Percentiles rank a stretch among this genome's conserved stretches.
These are phyloP conservation scores for Montipora capitata DNA, from an alignment of 92 coral and sea anemone species.

Conservation along the genomic window DNA sequence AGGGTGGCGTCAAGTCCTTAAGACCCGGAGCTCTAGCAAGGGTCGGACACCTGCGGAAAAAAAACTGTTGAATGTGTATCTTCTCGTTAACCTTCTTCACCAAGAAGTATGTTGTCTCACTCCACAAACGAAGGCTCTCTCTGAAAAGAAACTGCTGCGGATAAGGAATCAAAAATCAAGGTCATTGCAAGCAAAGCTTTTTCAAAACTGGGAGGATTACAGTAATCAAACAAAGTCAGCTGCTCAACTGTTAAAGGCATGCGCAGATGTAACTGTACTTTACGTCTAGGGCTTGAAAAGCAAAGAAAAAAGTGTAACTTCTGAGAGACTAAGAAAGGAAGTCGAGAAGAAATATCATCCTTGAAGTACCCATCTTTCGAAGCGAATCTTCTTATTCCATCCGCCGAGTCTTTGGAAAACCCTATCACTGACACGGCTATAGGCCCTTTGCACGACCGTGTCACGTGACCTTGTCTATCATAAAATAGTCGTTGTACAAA, in stretches of 20 bases:
- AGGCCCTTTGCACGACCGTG: no score
- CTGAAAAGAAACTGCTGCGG: background rate
- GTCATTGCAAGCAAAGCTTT: background rate
- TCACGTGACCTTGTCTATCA: no score
- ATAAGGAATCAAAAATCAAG: background rate
- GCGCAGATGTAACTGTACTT: background rate
- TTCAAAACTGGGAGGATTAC: background rate
- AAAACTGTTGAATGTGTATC: background rate
- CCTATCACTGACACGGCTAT: no score
- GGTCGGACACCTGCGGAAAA: background rate
- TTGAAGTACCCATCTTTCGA: no score
- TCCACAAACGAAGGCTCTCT: background rate
- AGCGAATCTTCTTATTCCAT: no score
- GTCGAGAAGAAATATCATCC: no score
- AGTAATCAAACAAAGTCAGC: background rate
- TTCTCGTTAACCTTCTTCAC: background rate
- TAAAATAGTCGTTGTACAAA: no score
- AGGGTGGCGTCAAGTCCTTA: constrained; percentile 5
- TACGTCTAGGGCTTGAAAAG: no score
- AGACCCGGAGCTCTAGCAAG: no score
- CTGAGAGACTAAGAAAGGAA: no score
- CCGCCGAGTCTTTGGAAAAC: no score
- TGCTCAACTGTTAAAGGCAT: background rate
- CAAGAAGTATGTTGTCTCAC: background rate
- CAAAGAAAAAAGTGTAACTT: no score